These are phyloP conservation scores for Lasioglossum calceatum DNA, from an alignment of 2,888 invertebrate species.

Conservation along the genomic window DNA sequence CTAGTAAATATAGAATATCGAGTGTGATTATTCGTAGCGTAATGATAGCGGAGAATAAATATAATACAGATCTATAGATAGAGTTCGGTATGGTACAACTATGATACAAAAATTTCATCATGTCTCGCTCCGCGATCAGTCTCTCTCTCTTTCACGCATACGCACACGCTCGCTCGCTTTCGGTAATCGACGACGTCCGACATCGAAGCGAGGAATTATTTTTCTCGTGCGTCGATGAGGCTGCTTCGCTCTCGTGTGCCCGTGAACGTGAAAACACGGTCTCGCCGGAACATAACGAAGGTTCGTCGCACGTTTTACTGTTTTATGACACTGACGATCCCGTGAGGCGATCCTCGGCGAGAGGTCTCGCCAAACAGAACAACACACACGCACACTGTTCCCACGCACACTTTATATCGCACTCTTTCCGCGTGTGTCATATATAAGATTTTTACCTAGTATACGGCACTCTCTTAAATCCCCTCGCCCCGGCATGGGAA, in stretches of 20 bases:
- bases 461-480: slow-evolving; percentile 74
- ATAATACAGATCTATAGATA: slow-evolving; percentile 84
- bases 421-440: slow-evolving; percentile 56
- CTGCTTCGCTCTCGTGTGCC: slow-evolving; percentile 8
- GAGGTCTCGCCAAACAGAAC: slow-evolving; percentile 21
- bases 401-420: slow-evolving; percentile 64
- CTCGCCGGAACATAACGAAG: slow-evolving; percentile 37
- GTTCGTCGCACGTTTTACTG: slow-evolving; percentile 45
- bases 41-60: slow-evolving; percentile 80
- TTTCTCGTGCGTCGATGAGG: slow-evolving; percentile 38
- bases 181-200: slow-evolving; percentile 32
- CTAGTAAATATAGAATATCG: slow-evolving; percentile 83
- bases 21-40: slow-evolving; percentile 81
- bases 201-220: slow-evolving; percentile 33
- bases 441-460: slow-evolving; percentile 70
- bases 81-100: slow-evolving; percentile 83
- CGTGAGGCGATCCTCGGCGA: slow-evolving; percentile 29
- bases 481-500: slow-evolving; percentile 32
- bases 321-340: slow-evolving; percentile 42
- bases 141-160: slow-evolving; percentile 65
- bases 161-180: slow-evolving; percentile 27
- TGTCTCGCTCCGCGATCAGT: slow-evolving; percentile 63
- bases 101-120: slow-evolving; percentile 79
- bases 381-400: slow-evolving; percentile 16
- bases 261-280: slow-evolving; percentile 30